phyloP scores from a whole-genome alignment of 1,140 invertebrate genomes.

The Arctopsyche grandis region DNA sequence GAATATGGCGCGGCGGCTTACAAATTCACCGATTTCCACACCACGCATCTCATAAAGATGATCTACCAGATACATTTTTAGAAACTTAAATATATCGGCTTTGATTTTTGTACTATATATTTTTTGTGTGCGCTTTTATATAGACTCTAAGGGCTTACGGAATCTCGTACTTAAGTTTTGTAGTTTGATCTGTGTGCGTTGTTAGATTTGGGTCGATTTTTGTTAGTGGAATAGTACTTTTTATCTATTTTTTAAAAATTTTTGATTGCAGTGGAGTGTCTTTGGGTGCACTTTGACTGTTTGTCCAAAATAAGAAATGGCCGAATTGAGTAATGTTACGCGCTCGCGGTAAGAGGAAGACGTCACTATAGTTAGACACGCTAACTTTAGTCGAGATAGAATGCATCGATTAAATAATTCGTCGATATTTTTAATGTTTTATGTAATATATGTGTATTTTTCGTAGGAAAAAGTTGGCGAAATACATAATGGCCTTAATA shows the following conservation, averaged over 20 bases:
- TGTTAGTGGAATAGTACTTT: no score
- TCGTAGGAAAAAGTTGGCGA: not conserved
- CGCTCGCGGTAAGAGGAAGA: conserved; percentile 17
- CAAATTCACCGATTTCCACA: not conserved
- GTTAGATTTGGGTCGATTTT: no score
- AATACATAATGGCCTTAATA: not conserved
- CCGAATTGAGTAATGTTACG: conserved; percentile 45
- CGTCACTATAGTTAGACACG: conserved; percentile 39
- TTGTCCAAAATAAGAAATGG: conserved; percentile 37
- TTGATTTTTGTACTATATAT: no score
- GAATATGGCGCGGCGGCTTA: conserved; percentile 10
- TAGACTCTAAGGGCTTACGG: no score
- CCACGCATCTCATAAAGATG: not conserved
- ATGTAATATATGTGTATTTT: not conserved
- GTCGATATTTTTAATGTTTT: not conserved
- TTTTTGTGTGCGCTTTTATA: no score
- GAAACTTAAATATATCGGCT: no score
- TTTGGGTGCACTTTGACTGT: not conserved
- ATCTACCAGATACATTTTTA: not conserved
- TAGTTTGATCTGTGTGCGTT: no score
- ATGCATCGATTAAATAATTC: not conserved
- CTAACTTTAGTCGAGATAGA: not conserved
- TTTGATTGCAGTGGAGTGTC: conserved; percentile 8
- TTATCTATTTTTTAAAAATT: no score
- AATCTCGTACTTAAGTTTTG: no score